Base-by-base conservation (phyloP, 2,113 vertebrate species). In the Tupaia chinensis region DNA sequence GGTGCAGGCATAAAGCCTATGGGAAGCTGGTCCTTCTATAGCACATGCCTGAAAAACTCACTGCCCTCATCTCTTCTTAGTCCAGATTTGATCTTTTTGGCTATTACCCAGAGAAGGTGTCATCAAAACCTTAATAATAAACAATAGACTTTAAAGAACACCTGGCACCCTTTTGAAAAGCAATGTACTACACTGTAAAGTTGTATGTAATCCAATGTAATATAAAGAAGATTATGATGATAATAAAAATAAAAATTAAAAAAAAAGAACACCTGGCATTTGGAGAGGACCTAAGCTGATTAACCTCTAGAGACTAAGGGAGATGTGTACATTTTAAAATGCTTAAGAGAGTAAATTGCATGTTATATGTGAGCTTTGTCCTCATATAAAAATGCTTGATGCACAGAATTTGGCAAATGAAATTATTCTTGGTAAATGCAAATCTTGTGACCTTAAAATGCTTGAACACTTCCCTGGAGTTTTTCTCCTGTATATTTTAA, bases 361-460 rank as follows among this genome's bases (percentile, higher is more conserved):
- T 80, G 44, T 60, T 53, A 34, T 44, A 2, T 34, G 16, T 63
- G 54, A 77, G 19, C 4, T 93, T 63, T 95, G n/a, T 80, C 17
- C 17, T 86, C 4, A 29, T n/a, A 65, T 56, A 78, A 80, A 69
- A 80, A 80, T 66, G 13, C 22, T 15, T 63, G 53, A 60, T 85
- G 61, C 25, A 58, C 3, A 68, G 81, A 70, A 87, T 70, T 94
- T 61, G 74, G 81, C 68, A 56, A 69, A 22, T 66, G 22, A 25
- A 90, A 60, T 78, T 84, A 84, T 73, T 74, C 85, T 79, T 78
- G 29, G n/a, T 84, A 44, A 80, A 82, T 94, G 69, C 79, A 91
- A 96, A 76, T 60, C 34, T 25, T 25, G 23, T 70, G 82, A 93
- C 74, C 66, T 91, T 79, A n/a, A 76, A 61, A 83, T 53, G 54